Evolutionary conservation across 2,113 vertebrate species (phyloP).

Genomic region (Sciurus niger): DNA sequence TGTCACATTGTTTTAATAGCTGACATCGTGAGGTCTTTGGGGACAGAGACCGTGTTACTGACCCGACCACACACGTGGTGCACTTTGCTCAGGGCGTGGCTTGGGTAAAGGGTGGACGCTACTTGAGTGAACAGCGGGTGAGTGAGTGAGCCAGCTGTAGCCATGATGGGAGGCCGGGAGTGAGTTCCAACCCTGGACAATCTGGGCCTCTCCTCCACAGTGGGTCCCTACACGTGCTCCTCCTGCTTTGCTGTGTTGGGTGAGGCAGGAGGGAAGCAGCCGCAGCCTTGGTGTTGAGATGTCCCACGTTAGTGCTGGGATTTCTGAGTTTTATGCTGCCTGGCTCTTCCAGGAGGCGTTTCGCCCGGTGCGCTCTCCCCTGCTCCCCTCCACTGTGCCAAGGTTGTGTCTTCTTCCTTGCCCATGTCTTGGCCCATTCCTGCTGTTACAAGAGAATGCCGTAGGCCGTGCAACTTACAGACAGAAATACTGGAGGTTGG

Average conservation of each 20-base stretch:
- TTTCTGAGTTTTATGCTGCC: neutral
- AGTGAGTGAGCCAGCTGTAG: fast-evolving
- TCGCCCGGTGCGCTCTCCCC: neutral
- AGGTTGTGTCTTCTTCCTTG: neutral
- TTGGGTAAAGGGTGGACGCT: neutral
- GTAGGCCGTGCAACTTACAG: too few relatives aligned
- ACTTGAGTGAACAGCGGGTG: fast-evolving
- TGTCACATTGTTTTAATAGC: fast-evolving
- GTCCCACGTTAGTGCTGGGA: neutral
- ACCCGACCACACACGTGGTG: fast-evolving
- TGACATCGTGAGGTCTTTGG: fast-evolving
- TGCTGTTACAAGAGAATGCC: neutral
- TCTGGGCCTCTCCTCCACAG: fast-evolving
- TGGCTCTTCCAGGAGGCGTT: too few relatives aligned
- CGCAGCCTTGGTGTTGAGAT: fast-evolving
- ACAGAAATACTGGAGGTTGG: neutral
- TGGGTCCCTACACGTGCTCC: fast-evolving
- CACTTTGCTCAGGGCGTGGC: neutral
- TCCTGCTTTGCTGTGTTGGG: fast-evolving
- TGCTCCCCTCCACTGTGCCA: fast-evolving
- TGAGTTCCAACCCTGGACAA: too few relatives aligned
- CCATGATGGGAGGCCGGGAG: neutral
- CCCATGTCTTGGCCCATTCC: neutral
- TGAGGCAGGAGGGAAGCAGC: fast-evolving
- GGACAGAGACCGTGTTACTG: too few relatives aligned